A percentile compares a stretch with the other conserved stretches of the same genome.
Conservation (phyloP, 2,113 vertebrate genomes). For the Aptenodytes patagonicus region DNA sequence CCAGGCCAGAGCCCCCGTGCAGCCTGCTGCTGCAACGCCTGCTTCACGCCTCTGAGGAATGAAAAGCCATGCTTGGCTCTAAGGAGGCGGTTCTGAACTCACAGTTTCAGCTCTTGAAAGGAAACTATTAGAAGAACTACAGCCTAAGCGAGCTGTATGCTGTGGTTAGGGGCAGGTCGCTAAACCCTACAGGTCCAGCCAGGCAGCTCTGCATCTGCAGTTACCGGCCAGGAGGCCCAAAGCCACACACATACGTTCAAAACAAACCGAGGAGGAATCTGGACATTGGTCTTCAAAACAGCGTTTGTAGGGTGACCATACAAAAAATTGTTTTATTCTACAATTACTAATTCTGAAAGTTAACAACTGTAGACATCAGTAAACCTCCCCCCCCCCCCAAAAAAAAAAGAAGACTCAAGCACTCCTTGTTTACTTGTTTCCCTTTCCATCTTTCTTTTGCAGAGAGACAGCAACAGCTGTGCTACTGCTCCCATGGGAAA, state of each 20-base stretch:
- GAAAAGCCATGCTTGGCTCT: rapidly evolving
- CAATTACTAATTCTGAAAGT: neutral
- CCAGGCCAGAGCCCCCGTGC: neutral
- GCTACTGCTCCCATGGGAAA: neutral
- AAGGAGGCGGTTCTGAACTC: neutral
- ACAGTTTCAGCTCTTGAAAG: neutral
- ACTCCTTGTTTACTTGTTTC: neutral
- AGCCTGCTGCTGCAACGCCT: rapidly evolving
- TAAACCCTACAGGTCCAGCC: neutral
- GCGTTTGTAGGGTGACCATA: neutral
- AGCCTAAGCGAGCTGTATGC: neutral
- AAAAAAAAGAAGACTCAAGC: neutral
- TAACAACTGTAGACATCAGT: neutral
- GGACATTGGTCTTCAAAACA: neutral
- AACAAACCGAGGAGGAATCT: neutral
- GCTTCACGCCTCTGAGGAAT: neutral
- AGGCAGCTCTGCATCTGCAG: neutral
- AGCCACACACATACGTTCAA: rapidly evolving
- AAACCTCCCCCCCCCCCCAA: neutral
- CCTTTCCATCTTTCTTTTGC: neutral
- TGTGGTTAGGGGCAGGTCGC: neutral
- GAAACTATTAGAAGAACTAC: neutral
- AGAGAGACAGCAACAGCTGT: neutral
- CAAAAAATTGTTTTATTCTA: neutral
- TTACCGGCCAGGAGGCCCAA: neutral